Evolutionary conservation across 1,140 invertebrate genomes (phyloP).

Genomic region (Cydia amplana): DNA sequence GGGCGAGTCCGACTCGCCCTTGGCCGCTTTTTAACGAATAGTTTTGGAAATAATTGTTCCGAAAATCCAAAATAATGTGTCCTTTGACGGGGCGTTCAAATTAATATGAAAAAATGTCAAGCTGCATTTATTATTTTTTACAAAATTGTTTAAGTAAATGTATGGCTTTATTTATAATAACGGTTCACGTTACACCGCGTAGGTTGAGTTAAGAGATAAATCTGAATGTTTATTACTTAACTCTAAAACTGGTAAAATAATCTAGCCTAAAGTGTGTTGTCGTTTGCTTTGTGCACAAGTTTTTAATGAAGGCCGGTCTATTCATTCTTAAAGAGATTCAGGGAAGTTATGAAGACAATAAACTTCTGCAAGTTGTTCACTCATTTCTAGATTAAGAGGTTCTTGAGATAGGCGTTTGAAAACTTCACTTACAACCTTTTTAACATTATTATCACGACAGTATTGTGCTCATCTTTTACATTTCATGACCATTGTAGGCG

Average conservation of each 20-base stretch:
- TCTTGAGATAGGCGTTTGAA: neutral
- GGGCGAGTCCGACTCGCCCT: too few species aligned
- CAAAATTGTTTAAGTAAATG: too few species aligned
- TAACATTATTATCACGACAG: neutral
- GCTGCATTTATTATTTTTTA: too few species aligned
- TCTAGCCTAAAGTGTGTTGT: neutral
- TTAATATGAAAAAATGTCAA: too few species aligned
- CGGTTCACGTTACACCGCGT: too few species aligned
- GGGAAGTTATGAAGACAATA: slow-evolving; percentile 8
- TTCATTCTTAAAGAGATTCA: slow-evolving; percentile 24
- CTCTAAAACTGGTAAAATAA: slow-evolving; percentile 39
- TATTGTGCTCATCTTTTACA: neutral
- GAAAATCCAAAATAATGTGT: too few species aligned
- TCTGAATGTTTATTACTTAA: neutral
- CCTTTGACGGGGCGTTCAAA: too few species aligned
- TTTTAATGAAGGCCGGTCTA: slow-evolving; percentile 18
- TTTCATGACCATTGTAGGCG: neutral
- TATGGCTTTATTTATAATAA: too few species aligned
- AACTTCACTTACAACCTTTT: neutral
- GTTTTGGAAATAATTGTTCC: too few species aligned
- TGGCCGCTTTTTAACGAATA: too few species aligned
- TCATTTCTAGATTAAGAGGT: slow-evolving; percentile 13
- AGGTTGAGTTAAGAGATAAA: too few species aligned
- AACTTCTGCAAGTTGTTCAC: slow-evolving; percentile 12
- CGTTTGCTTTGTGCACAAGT: slow-evolving; percentile 5